Percentiles rank a stretch among this genome's conserved stretches.
phyloP scores from a whole-genome alignment of 2,797 vertebrate species.

The Oophaga sylvatica region DNA sequence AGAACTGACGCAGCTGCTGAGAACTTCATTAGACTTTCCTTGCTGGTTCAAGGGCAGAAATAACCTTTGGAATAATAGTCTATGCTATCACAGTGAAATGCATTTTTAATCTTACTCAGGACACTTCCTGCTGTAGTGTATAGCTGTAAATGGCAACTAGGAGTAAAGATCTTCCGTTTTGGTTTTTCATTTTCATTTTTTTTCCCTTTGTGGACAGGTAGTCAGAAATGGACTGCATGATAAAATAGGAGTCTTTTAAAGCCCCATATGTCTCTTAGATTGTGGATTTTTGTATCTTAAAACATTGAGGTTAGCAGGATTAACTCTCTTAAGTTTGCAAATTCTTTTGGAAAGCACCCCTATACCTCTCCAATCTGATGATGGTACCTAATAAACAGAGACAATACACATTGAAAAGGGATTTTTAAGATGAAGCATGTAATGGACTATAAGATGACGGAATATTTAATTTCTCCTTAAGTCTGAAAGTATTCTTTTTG shows the following conservation, averaged over 20 bases:
- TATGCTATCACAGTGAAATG: constrained; percentile 74
- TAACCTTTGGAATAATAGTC: constrained; percentile 71
- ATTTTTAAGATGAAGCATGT: constrained; percentile 69
- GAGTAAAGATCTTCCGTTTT: constrained; percentile 58
- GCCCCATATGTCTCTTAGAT: constrained; percentile 65
- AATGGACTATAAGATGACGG: constrained; percentile 65
- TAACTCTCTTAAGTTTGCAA: constrained; percentile 75
- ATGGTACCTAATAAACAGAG: constrained; percentile 61
- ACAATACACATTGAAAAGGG: constrained; percentile 63
- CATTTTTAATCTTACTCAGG: constrained; percentile 80
- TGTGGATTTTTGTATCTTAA: constrained; percentile 67
- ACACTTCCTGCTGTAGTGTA: constrained; percentile 78
- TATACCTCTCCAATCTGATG: constrained; percentile 66
- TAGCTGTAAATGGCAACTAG: constrained; percentile 75
- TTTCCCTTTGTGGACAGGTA: constrained; percentile 56
- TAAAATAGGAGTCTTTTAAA: constrained; percentile 65
- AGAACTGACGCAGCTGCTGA: constrained; percentile 74
- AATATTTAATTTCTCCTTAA: constrained; percentile 37
- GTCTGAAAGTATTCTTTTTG: constrained; percentile 16
- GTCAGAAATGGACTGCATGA: constrained; percentile 67
- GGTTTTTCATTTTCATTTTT: background rate
- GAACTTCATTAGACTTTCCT: constrained; percentile 77
- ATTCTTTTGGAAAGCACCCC: constrained; percentile 74
- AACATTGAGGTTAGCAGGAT: constrained; percentile 73
- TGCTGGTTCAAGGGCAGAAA: constrained; percentile 82